Conservation (phyloP, 2,888 invertebrate species). For the Cheilosia scutellata region DNA sequence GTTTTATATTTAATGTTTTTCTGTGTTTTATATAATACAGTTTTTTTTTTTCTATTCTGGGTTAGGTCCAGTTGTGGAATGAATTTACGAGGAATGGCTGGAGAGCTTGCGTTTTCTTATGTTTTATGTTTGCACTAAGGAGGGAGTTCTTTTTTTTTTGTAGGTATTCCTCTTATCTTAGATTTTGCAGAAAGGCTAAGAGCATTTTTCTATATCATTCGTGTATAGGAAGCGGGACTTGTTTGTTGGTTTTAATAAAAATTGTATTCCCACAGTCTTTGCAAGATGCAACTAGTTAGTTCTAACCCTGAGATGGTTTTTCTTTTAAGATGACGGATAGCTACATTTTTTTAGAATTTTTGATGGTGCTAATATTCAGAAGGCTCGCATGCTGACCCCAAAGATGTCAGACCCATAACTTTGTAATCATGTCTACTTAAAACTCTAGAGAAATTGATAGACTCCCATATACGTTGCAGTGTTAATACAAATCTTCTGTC, state of each 20-base stretch:
- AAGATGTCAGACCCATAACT: too few relatives aligned
- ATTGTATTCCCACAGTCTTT: slow-evolving; percentile 32
- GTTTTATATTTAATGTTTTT: slow-evolving; percentile 45
- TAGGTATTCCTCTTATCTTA: neutral
- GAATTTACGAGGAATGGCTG: slow-evolving; percentile 42
- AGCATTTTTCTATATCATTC: slow-evolving; percentile 11
- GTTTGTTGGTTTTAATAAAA: neutral
- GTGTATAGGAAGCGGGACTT: neutral
- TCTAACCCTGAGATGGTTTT: slow-evolving; percentile 24
- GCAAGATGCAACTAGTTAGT: neutral
- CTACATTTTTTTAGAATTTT: too few relatives aligned
- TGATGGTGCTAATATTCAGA: too few relatives aligned
- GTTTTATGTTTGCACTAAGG: slow-evolving; percentile 18
- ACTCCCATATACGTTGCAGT: too few relatives aligned
- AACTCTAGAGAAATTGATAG: too few relatives aligned
- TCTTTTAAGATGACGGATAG: too few relatives aligned
- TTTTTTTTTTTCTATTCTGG: slow-evolving; percentile 26
- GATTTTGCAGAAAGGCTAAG: slow-evolving; percentile 19
- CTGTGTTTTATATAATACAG: neutral
- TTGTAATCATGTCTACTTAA: too few relatives aligned
- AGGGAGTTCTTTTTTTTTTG: neutral
- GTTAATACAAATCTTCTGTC: too few relatives aligned
- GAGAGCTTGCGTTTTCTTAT: slow-evolving; percentile 26
- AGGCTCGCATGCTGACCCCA: too few relatives aligned
- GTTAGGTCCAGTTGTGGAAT: slow-evolving; percentile 47